Percentiles rank a stretch among this genome's conserved stretches.
These are phyloP conservation scores for Chaetops frenatus DNA, from an alignment of 2,113 vertebrate genomes.

Conservation along the genomic window DNA sequence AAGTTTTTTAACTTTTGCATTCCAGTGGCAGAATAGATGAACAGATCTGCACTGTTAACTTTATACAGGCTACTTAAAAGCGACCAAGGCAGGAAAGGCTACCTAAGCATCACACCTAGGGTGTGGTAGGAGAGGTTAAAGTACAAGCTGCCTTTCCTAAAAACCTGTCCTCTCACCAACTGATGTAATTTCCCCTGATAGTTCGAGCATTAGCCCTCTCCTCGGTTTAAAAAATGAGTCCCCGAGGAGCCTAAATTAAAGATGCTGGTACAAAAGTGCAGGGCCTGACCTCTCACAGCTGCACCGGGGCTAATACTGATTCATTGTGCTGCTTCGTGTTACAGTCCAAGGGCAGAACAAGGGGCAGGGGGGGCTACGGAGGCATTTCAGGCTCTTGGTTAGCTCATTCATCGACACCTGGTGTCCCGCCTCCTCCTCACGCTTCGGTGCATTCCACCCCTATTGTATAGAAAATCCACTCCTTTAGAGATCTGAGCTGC, in stretches of 20 bases:
- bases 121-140: neutral
- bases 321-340: neutral
- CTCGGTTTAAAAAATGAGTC: neutral
- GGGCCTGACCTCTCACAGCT: slow-evolving; percentile 16
- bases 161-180: neutral
- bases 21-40: neutral
- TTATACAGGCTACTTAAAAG: neutral
- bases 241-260: slow-evolving; percentile 10
- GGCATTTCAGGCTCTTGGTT: neutral
- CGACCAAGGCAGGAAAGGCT: neutral
- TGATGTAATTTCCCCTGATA: neutral
- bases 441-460: neutral
- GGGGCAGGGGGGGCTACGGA: neutral
- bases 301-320: neutral
- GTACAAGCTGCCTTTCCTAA: neutral
- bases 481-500: neutral
- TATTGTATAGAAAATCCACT: neutral
- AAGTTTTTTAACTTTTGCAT: neutral
- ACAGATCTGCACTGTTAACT: neutral
- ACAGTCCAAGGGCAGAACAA: neutral
- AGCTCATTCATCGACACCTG: slow-evolving; percentile 50
- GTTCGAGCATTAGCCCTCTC: neutral
- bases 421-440: neutral
- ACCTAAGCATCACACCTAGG: neutral
- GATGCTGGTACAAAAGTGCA: neutral